phyloP scores from a whole-genome alignment of 2,888 invertebrate genomes.

The Dryocosmus kuriphilus region DNA sequence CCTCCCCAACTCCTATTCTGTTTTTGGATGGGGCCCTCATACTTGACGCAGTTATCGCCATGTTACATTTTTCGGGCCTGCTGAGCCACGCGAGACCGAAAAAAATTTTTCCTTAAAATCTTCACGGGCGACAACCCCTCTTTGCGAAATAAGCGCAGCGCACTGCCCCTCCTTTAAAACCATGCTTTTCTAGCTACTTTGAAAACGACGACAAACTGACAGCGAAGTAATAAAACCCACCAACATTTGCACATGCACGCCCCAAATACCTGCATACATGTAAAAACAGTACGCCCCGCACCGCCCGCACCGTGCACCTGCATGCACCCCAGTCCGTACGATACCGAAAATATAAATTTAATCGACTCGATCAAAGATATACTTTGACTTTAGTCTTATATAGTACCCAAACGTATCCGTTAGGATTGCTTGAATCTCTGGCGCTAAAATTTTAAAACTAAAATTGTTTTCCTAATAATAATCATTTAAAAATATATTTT shows the following conservation, averaged over 20 bases:
- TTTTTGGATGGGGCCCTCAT: constrained; percentile 89
- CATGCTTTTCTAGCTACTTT: constrained; percentile 11
- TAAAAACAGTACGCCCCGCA: too few relatives aligned
- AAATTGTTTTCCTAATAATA: not conserved
- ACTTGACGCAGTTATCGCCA: constrained; percentile 86
- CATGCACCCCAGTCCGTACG: too few relatives aligned
- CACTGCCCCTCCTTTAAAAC: constrained; percentile 9
- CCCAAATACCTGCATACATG: too few relatives aligned
- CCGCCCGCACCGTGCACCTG: too few relatives aligned
- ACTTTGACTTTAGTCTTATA: too few relatives aligned
- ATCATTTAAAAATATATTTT: too few relatives aligned
- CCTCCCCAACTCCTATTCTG: constrained; percentile 93
- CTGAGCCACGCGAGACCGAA: constrained; percentile 19
- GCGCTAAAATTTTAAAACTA: not conserved
- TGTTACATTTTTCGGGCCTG: constrained; percentile 80
- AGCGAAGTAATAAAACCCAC: not conserved
- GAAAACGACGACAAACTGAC: not conserved
- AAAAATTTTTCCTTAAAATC: constrained; percentile 13
- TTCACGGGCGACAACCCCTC: constrained; percentile 20
- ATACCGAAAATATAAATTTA: too few relatives aligned
- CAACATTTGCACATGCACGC: not conserved
- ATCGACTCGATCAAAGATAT: too few relatives aligned
- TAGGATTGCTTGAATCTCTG: not conserved
- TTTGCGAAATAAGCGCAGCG: constrained; percentile 31
- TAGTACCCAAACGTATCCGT: not conserved